Base-by-base conservation (phyloP, 2,113 vertebrate species). In the Pelecanus crispus region DNA sequence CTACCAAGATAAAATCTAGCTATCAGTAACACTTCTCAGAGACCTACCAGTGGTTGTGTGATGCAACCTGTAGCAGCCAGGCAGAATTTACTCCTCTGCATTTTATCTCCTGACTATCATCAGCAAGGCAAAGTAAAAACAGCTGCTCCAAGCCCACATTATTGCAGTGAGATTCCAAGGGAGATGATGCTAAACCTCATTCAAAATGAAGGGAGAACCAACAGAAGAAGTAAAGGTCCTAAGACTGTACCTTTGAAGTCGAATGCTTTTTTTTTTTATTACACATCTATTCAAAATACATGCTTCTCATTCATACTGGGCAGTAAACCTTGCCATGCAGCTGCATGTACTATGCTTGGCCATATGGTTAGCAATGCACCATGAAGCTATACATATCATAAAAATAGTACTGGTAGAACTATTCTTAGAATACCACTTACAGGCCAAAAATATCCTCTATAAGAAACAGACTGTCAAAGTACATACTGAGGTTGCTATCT, bases 101-200 rank as follows among this genome's bases (percentile, higher is more conserved):
- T 84, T 95, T 92, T 49, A 90, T 86, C 89, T 95, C 77, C 86
- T 94, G 86, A 59, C 88, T 92, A 79, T 55, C 85, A 95, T 86
- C 92, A 85, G 70, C 88, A 88, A 81, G 67, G 90, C 79, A 79
- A 92, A 96, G 90, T 61, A 84, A 74, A 93, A 88, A 24, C 71
- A 95, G 95, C 91, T 92, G 88, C 62, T 95, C 81, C 68, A 61
- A 95, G 94, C 92, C 71, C 88, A 92, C 72, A 90, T 70, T 61
- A 70, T 56, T 84, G 74, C 87, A 78, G 58, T 81, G 81, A 95
- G 84, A 85, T 95, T 81, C 65, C 71, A 92, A 81, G 55, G 31
- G 87, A 93, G 82, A 78, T 31, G 45, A 81, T 82, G 88, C 84
- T 70, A 90, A 90, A 94, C 55, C 55, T 91, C 65, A 71, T 77